Evolutionary conservation across 2,797 vertebrate genomes (phyloP), one percentile per base, ranked within the genome.

Genomic region (Cirrhinus mrigala): DNA sequence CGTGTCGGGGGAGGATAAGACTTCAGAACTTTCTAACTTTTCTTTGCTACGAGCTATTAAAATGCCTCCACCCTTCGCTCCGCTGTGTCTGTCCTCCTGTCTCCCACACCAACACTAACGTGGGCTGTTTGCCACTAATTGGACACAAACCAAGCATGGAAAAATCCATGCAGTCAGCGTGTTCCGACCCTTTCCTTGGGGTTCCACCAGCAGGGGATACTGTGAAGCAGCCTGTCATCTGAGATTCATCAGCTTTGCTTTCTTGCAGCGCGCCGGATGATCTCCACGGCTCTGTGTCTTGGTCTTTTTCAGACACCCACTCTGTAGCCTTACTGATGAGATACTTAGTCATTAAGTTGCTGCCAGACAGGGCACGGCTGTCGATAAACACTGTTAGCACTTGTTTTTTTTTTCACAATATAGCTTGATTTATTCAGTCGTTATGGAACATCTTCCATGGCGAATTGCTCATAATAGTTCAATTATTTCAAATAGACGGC

Each of bases 71-170:
- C 81, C 86, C 86, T 90, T 88, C 69, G 77, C 78, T 88, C 81
- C 71, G 80, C 85, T 82, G 84, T 69, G 90, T 84, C 90, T 87
- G 84, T 88, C 29, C 88, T 58, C 84, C 82, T 71, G 87, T 87
- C 87, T 76, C 79, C 80, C 86, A 90, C 81, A 81, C 89, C 73
- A 87, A 87, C 87, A 88, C 90, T 92, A 94, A 92, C 92, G 90
- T 92, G 87, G 83, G 87, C 89, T 91, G 91, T 92, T 90, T 91
- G 88, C 87, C 88, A 92, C 90, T 95, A 94, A 94, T 92, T 94
- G 93, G 93, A 92, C 93, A 92, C 88, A 91, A 92, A 90, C 83
- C 68, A 83, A 88, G 79, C 83, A 75, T 81, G 82, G 87, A 88
- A 85, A 87, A 83, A 76, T 11, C 3, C 74, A 52, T 79, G 79